Evolutionary conservation across 2,797 vertebrate species (phyloP), one percentile per base, ranked within the genome.

Genomic region (Acipenser ruthenus): DNA sequence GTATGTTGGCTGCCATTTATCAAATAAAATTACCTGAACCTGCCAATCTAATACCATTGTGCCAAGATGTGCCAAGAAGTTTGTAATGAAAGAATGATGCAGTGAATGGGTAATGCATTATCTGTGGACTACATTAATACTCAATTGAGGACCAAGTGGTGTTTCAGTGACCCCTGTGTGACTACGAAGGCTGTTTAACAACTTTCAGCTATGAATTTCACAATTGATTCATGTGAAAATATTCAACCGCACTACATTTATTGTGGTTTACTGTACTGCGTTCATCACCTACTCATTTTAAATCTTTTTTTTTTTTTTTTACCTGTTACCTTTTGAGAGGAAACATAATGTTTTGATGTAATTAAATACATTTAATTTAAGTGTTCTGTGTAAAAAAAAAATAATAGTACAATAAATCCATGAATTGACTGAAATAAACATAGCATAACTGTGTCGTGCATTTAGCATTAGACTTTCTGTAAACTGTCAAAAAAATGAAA

Each of bases 21-120:
- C 68, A 67, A 63, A 63, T 56, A 10, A 69, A 71, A 70, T 67
- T 78, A 70, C 74, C 77, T 81, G 75, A 82, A 82, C 73, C 81
- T 80, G 76, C 79, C 80, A 82, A 74, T 80, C 73, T 78, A 37
- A 65, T 60, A 67, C 70, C 66, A 65, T 69, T 65, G 68, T 68
- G 60, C 50, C 49, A 71, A 68, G 65, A 70, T 78, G 71, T 64
- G 66, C 63, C 49, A 58, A 6, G 56, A 63, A n/a, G 53, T 10
- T 8, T 12, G 48, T 15, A 65, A 48, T 49, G 10, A 62, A 59
- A 11, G 12, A 11, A 49, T 18, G 12, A 49, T 53, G 49, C 6
- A 8, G 62, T 63, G 68, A 49, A 6, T 58, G 55, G 52, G 63
- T 62, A 60, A 65, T 58, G 18, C 49, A 23, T 61, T 6, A n/a